These are phyloP conservation scores for Clarias magur DNA, from an alignment of 2,113 vertebrate genomes.

Conservation along the genomic window DNA sequence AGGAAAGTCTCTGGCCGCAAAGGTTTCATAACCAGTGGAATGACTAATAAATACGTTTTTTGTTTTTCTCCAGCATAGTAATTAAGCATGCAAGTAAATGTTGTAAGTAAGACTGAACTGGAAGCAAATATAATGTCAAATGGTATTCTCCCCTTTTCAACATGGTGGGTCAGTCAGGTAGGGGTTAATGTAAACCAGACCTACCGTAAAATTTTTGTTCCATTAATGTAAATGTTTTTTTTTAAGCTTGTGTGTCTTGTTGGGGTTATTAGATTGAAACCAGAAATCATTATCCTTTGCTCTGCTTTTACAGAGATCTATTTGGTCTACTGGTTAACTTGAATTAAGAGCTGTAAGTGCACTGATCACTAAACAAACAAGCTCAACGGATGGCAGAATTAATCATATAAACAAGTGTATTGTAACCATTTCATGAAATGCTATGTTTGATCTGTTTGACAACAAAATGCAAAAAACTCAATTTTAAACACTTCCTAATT, in stretches of 20 bases:
- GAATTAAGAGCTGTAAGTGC: neutral
- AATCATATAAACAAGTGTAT: neutral
- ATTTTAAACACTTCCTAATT: too few relatives aligned
- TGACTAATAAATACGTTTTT: neutral
- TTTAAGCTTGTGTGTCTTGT: neutral
- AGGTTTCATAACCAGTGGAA: neutral
- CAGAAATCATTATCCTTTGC: neutral
- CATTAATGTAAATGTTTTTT: neutral
- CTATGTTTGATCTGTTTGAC: neutral
- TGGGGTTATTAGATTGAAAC: neutral
- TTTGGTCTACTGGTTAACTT: neutral
- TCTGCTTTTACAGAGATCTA: neutral
- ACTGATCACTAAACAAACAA: neutral
- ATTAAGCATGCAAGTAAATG: neutral
- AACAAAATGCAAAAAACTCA: too few relatives aligned
- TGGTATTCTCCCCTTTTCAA: neutral
- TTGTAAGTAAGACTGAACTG: neutral
- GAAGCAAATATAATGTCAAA: slow-evolving; percentile 3
- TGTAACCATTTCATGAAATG: neutral
- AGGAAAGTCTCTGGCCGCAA: neutral
- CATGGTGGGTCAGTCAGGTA: neutral
- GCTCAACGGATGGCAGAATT: neutral
- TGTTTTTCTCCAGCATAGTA: neutral
- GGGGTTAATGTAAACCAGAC: neutral
- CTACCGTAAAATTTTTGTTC: neutral